Percentiles rank a stretch among this genome's conserved stretches.
Conservation (phyloP, 1,140 invertebrate genomes). For the Rhynchophorus ferrugineus region DNA sequence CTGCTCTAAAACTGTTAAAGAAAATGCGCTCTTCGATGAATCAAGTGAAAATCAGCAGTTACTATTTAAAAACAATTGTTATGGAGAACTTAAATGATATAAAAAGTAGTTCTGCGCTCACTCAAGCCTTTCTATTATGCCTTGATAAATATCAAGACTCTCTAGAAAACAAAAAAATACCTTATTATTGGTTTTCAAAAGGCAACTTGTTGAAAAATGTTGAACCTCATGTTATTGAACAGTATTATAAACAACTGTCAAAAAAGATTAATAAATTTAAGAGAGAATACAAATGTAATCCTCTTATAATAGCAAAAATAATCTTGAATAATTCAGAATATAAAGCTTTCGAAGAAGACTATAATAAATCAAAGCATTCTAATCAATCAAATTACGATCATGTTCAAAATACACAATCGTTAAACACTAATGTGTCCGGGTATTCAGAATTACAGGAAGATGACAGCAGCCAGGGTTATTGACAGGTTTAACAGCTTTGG, state of each 20-base stretch:
- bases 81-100: conserved; percentile 37
- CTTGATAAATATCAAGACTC: conserved; percentile 39
- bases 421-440: no score
- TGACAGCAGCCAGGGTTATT: no score
- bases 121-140: conserved; percentile 30
- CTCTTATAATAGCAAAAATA: not conserved
- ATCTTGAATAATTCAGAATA: not conserved
- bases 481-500: no score
- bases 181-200: conserved; percentile 42
- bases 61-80: conserved; percentile 47
- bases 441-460: no score
- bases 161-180: conserved; percentile 36
- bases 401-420: no score
- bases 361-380: no score
- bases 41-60: conserved; percentile 42
- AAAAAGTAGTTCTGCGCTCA: not conserved
- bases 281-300: not conserved
- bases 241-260: not conserved
- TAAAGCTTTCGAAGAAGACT: no score
- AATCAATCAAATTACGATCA: no score
- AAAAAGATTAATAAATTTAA: not conserved
- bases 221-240: not conserved
- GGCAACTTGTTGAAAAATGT: conserved; percentile 37
- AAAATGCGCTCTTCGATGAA: conserved; percentile 41
- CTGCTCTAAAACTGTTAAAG: conserved; percentile 30